phyloP scores from a whole-genome alignment of 2,113 vertebrate genomes.

The Hippocampus zosterae region DNA sequence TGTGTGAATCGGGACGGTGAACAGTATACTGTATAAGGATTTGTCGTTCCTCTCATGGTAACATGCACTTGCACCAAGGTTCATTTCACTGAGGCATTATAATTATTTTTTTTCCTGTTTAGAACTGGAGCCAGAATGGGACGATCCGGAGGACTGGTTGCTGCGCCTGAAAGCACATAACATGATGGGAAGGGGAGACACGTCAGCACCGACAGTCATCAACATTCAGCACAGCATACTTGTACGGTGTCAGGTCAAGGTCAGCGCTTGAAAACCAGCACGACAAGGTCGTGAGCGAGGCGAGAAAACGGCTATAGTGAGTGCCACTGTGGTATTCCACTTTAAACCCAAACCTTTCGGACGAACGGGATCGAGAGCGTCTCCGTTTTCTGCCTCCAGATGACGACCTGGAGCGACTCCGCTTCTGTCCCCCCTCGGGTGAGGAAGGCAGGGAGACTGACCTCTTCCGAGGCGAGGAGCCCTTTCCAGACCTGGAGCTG shows the following conservation, averaged over 20 bases:
- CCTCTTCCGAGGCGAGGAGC: conserved; percentile 90
- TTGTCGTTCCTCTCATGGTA: conserved; percentile 54
- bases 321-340: conserved; percentile 92
- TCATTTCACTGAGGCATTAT: conserved; percentile 44
- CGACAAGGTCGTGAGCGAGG: conserved; percentile 37
- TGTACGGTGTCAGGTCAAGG: conserved; percentile 21
- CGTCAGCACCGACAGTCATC: conserved; percentile 26
- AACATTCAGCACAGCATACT: conserved; percentile 8
- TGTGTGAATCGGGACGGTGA: conserved; percentile 17
- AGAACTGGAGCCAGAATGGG: conserved; percentile 94
- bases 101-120: conserved; percentile 89
- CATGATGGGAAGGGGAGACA: conserved; percentile 57
- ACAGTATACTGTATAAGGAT: conserved; percentile 54
- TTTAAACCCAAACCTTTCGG: conserved; percentile 99
- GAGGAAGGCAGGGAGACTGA: conserved; percentile 90
- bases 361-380: conserved; percentile 96
- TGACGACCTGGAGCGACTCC: conserved; percentile 96
- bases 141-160: conserved; percentile 90
- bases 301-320: conserved; percentile 44
- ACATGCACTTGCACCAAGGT: conserved; percentile 69
- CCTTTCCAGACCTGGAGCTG: conserved; percentile 98
- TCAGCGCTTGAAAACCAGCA: conserved; percentile 5
- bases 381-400: conserved; percentile 95
- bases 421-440: conserved; percentile 89
- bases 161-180: conserved; percentile 84